Base-by-base conservation (phyloP, 2,888 invertebrate genomes). In the Megalurothrips usitatus region DNA sequence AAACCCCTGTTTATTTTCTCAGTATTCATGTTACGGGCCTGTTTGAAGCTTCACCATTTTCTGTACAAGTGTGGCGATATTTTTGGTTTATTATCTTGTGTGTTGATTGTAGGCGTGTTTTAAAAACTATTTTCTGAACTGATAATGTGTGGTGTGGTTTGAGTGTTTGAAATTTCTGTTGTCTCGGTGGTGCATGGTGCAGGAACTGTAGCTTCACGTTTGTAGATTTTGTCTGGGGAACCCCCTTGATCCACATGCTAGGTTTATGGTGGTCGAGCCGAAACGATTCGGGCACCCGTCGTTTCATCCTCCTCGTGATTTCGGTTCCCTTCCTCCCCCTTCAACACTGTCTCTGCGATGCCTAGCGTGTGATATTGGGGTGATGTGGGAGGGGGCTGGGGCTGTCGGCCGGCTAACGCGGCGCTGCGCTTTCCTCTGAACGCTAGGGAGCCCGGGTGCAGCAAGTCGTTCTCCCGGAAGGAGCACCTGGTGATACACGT, bases 381-480 rank as follows among this genome's bases (percentile, higher is more conserved):
- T 58, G 11, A 4, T 58, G 68, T 26, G 68, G 23, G 68, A 75
- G 26, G 68, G 68, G 12, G 23, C 8, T 75, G 68, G 68, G 3
- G 68, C 6, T 23, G 68, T 75, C 26, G 68, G 68, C 68, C 26
- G 68, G 68, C 23, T 75, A 75, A 75, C 68, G 68, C 23, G 68
- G 68, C 34, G 34, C 34, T 43, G 6, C 34, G 34, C 68, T 75
- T 75, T 75, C 68, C 68, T 75, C 68, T 75, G 68, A 75, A 75
- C 68, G 68, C 68, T 75, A 75, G 68, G 68, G 68, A 75, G 68
- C 68, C 68, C 26, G 68, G 68, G 68, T 86, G 85, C 82, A 84
- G 85, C 80, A 95, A 95, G 89, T 93, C 94, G 84, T 95, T 95
- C 88, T 94, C 94, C 82, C 91, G 95, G 87, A 95, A 95, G 89